Conservation (phyloP, 2,888 invertebrate genomes). For the Sclerodermus sp. region DNA sequence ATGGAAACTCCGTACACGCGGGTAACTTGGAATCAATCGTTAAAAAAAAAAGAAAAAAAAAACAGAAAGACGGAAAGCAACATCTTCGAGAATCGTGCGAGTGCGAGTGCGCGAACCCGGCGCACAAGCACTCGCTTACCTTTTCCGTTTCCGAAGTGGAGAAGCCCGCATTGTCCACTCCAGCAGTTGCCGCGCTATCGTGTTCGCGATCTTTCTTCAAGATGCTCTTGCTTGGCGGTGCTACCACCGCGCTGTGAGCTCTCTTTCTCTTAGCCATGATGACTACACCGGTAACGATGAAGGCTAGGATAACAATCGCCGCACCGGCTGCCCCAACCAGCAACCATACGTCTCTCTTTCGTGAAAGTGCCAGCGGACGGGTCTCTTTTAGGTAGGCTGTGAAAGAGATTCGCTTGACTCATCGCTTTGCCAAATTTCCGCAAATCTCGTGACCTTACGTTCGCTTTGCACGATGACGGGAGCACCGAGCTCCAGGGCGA, state of each 20-base stretch:
- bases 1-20: no score
- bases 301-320: slow-evolving; percentile 63
- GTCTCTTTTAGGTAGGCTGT: slow-evolving; percentile 72
- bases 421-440: not conserved
- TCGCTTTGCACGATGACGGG: slow-evolving; percentile 81
- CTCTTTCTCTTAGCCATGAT: slow-evolving; percentile 46
- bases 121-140: no score
- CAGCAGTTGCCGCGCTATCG: slow-evolving; percentile 29
- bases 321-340: slow-evolving; percentile 67
- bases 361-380: slow-evolving; percentile 64
- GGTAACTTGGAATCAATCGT: no score
- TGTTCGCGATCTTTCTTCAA: slow-evolving; percentile 43
- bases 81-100: no score
- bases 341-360: slow-evolving; percentile 65
- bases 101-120: no score
- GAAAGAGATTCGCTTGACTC: not conserved
- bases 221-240: slow-evolving; percentile 41
- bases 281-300: slow-evolving; percentile 39
- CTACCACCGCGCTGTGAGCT: slow-evolving; percentile 45
- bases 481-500: slow-evolving; percentile 72
- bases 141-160: slow-evolving; percentile 49
- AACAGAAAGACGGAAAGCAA: no score
- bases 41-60: no score
- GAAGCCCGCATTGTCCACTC: slow-evolving; percentile 47
- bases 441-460: slow-evolving; percentile 64